Base-by-base conservation (phyloP, 2,888 invertebrate species). In the Linnaemya vulpina region DNA sequence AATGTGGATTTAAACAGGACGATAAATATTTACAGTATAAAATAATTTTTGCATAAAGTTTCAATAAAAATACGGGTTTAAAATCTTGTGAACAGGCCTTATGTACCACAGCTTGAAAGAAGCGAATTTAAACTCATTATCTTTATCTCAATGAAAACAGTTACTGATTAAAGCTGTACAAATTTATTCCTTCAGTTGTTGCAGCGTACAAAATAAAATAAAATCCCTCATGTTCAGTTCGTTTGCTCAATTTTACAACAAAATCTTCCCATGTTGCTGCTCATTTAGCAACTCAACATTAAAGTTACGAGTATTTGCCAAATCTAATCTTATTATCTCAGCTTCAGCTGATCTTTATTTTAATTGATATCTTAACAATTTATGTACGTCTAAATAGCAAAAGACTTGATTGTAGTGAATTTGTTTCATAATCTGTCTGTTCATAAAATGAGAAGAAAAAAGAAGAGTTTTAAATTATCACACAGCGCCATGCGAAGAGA, bases 341-440 rank as follows among this genome's bases (percentile, higher is more conserved):
- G 46, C 11, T 10, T n/a, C 71, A 79, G 80, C 63, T 75, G 68
- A 83, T 80, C 80, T 86, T 82, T 82, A 85, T 70, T 82, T 79
- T 65, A 85, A 65, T 85, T 82, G 74, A 78, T 82, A 78, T 74
- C 63, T 60, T 30, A 76, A 38, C 30, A 62, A 75, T 46, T 81
- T 58, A 71, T 76, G 20, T 25, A 63, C 62, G 17, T 75, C 63
- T 82, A 65, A 71, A 62, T 63, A 40, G 70, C 49, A 58, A 63
- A 82, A 81, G 55, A 30, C 30, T 30, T 63, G 62, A 46, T 70
- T 75, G 68, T 43, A 82, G 63, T 63, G 49, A 65, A 67, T 82
- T 76, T 65, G 60, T 83, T 83, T 83, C 82, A 83, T 83, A 83
- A 83, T 82, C 71, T 82, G 63, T 68, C 65, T 71, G 40, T 58